Conservation (phyloP, 92 coral and sea anemone genomes). For the Micromussa lordhowensis region DNA sequence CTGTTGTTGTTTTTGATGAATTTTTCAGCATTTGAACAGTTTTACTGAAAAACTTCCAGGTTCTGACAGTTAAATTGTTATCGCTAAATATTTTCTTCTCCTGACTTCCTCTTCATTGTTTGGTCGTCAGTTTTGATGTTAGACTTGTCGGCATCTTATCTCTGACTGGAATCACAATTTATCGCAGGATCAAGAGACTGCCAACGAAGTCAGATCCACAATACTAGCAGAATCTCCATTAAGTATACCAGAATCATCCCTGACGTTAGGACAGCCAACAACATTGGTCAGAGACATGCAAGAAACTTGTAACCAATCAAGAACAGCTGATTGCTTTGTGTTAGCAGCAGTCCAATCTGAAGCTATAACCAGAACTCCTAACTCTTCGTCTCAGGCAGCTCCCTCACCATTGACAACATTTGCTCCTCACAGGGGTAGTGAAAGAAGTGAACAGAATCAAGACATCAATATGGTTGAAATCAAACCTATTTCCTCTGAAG, state of each 20-base stretch:
- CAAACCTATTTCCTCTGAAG: not conserved
- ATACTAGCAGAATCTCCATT: not conserved
- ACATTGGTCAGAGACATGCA: not conserved
- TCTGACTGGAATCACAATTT: not conserved
- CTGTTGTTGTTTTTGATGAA: too few relatives aligned
- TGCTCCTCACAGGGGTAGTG: not conserved
- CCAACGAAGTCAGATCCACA: not conserved
- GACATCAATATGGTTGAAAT: not conserved
- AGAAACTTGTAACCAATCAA: not conserved
- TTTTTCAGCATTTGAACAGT: too few relatives aligned
- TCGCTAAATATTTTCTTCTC: not conserved
- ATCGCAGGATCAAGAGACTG: not conserved
- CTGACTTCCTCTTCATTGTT: not conserved
- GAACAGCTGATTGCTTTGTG: not conserved
- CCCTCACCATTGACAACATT: not conserved
- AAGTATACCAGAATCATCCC: not conserved
- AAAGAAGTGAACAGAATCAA: not conserved
- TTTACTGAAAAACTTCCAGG: too few relatives aligned
- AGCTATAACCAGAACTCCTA: not conserved
- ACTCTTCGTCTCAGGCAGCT: not conserved
- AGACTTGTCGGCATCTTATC: not conserved
- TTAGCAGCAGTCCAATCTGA: not conserved
- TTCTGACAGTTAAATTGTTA: not conserved
- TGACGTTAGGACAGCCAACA: not conserved
- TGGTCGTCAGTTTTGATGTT: not conserved